These are phyloP conservation scores for Synodontis membranacea DNA, from an alignment of 2,113 vertebrate genomes.

Conservation along the genomic window DNA sequence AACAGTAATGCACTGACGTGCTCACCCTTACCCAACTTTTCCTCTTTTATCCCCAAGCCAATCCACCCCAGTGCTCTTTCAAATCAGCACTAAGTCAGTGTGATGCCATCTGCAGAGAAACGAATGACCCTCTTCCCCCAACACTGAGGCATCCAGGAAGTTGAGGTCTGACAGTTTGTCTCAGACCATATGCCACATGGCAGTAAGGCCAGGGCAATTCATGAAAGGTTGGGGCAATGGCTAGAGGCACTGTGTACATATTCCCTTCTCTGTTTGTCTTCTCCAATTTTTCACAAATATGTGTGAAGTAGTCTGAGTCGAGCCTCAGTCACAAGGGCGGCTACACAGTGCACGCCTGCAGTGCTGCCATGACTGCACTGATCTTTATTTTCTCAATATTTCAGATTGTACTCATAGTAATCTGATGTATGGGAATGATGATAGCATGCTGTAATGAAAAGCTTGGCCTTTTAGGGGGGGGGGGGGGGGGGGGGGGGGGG, in stretches of 20 bases:
- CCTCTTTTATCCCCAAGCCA: constrained; percentile 5
- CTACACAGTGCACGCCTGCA: constrained; percentile 26
- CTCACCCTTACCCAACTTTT: constrained; percentile 29
- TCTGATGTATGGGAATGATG: constrained; percentile 43
- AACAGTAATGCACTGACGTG: constrained; percentile 59
- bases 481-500: no score
- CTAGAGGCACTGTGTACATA: constrained; percentile 64
- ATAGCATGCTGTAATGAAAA: constrained; percentile 37
- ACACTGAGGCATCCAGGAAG: constrained; percentile 37
- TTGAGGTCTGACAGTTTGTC: constrained; percentile 78
- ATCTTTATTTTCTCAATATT: constrained; percentile 63
- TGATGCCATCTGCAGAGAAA: constrained; percentile 72
- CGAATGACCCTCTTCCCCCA: constrained; percentile 67
- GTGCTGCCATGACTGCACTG: constrained; percentile 50
- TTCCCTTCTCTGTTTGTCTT: constrained; percentile 63
- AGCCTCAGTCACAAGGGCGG: constrained; percentile 36
- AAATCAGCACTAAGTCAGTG: constrained; percentile 72
- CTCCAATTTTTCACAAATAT: constrained; percentile 56
- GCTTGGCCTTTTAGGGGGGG: neutral
- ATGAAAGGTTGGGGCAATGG: constrained; percentile 65
- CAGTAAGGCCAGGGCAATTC: constrained; percentile 75
- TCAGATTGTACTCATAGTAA: constrained; percentile 52
- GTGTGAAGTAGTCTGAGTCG: constrained; percentile 42
- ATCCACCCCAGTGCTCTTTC: constrained; percentile 63
- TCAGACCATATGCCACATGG: constrained; percentile 78